Base-by-base conservation (phyloP, 2,888 invertebrate genomes). In the Ligdia adustata region DNA sequence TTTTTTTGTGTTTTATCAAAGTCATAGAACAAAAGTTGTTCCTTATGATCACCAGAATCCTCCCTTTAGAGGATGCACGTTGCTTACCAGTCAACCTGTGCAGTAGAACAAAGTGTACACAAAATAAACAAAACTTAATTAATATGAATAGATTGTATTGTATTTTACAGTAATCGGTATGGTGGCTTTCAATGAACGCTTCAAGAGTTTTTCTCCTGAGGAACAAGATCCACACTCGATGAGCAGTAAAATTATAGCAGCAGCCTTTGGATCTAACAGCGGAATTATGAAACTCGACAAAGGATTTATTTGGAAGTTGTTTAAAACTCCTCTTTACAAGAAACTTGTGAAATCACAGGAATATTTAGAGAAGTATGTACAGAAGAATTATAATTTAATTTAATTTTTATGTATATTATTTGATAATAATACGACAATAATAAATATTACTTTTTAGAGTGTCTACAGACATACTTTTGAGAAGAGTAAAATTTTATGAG, bases 191-290 rank as follows among this genome's bases (percentile, higher is more conserved):
- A 94, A 95, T 66, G 91, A 92, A 51, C 90, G 93, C 42, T 90
- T 97, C 58, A 80, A 94, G 38, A 92, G 94, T 66, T 95, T 97
- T 64, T 90, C 92, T 0, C 62, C 74, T 1, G 66, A 87, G 12
- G 94, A 96, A 69, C 91, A 93, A 65, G 61, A 82, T 9, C 62
- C 81, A 0, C 62, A 91, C 24, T 95, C 96, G 0, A 86, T 92
- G 39, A 93, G 94, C 18, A 93, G 93, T 1, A 92, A 85, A 64
- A 82, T 95, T 1, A 95, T 97, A 57, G 72, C 91, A 15, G 93
- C 96, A 0, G 95, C 97, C 0, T 92, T 94, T 52, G 90, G 90
- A 1, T 94, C 95, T 2, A 97, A 97, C 66, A 92, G 93, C 58
- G 93, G 92, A 24, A 93, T 94, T 31, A 84, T 94, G 64, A 91